phyloP scores from a whole-genome alignment of 2,113 vertebrate species.

The Mola mola region DNA sequence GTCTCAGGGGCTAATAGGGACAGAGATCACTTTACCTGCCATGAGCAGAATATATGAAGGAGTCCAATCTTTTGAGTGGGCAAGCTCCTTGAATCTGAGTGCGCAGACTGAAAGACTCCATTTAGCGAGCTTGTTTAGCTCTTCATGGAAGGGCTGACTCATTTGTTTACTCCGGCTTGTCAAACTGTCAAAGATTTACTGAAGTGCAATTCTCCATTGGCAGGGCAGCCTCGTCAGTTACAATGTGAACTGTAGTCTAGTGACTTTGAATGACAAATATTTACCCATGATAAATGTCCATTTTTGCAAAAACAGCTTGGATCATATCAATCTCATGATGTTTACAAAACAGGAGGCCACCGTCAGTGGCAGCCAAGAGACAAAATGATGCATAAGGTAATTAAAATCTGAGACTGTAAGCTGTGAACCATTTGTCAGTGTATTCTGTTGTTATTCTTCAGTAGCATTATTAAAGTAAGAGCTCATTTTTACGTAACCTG shows the following conservation, averaged over 20 bases:
- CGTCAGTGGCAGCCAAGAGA: no score
- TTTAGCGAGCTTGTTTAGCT: constrained; percentile 56
- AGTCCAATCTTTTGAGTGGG: constrained; percentile 7
- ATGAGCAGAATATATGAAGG: constrained; percentile 27
- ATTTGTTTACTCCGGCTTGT: constrained; percentile 60
- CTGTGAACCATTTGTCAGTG: no score
- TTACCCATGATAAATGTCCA: constrained; percentile 12
- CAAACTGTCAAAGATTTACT: constrained; percentile 57
- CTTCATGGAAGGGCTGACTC: constrained; percentile 67
- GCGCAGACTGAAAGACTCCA: constrained; percentile 36
- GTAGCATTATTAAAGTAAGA: no score
- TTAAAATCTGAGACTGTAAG: no score
- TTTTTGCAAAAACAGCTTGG: no score
- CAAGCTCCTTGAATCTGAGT: constrained; percentile 20
- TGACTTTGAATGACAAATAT: constrained; percentile 40
- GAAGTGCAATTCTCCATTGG: constrained; percentile 29
- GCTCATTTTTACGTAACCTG: no score
- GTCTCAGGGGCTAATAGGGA: constrained; percentile 7
- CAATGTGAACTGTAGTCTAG: constrained; percentile 55
- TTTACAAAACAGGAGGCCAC: no score
- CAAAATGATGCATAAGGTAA: no score
- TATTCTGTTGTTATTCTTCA: no score
- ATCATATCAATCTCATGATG: no score
- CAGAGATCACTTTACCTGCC: constrained; percentile 4
- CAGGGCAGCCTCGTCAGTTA: constrained; percentile 41